Base-by-base conservation (phyloP, 2,797 vertebrate species). In the Falco novaeseelandiae region DNA sequence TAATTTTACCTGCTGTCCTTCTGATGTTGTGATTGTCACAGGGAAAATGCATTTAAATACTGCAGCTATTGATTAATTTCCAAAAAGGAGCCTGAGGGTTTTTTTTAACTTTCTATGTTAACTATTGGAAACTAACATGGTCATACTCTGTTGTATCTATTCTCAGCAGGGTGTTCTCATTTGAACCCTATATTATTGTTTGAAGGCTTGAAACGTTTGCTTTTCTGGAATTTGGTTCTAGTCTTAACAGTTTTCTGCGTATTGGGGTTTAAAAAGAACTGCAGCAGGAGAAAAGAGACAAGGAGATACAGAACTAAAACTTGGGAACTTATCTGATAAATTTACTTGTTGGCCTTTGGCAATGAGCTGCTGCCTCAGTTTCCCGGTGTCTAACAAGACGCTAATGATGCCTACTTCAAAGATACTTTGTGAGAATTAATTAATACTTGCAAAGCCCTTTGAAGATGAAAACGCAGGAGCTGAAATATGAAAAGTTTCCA, bases 201-300 rank as follows among this genome's bases (percentile, higher is more conserved):
- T 46, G 57, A 92, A 79, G 59, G 44, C 54, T 76, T 63, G 71
- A 96, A 85, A 46, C 63, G 55, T 74, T 94, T 93, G 69, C 52
- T 89, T 80, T 83, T 83, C 52, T 89, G 89, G 74, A 85, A 63
- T 95, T 83, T 63, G 58, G 16, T 63, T 87, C 57, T 90, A 4
- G 5, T 22, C 30, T 49, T 19, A 1, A 1, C 17, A 32, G 42
- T 19, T 90, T 84, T 46, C 59, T 51, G 40, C 36, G 19, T 27
- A 8, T 38, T 0, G 0, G n/a, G 7, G 29, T 85, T 93, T 85
- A 52, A 49, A 51, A 83, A 27, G 74, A 77, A 42, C 18, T 0
- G 2, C 44, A 62, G 32, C 3, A 10, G 57, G 51, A 59, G 40
- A 22, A 70, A 9, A 22, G 40, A 61, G 44, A 14, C 2, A 2